Percentiles rank a stretch among this genome's conserved stretches.
Evolutionary conservation across 2,113 vertebrate species (phyloP).

Genomic region (Phrynosoma platyrhinos): DNA sequence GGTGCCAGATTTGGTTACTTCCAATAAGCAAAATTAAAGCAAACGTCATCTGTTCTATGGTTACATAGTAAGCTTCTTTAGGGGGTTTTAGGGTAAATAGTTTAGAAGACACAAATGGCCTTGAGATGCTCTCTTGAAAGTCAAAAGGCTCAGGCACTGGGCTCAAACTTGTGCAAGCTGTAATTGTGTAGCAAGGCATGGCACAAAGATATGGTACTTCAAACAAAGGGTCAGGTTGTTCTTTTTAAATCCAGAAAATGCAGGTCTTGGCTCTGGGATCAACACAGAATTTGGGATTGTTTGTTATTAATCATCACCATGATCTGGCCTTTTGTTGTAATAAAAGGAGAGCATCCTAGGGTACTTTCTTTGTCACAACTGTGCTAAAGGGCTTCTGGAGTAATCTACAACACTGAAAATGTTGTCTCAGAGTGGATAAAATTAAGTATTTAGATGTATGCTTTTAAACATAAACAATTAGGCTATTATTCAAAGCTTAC

Average conservation of each 20-base stretch:
- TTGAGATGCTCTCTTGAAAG: constrained; percentile 51
- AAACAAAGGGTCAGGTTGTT: not conserved
- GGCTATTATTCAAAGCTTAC: too few relatives aligned
- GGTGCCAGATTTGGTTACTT: constrained; percentile 82
- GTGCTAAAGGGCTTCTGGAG: too few relatives aligned
- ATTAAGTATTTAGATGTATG: too few relatives aligned
- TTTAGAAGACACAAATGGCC: constrained; percentile 59
- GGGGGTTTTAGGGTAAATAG: constrained; percentile 67
- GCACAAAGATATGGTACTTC: too few relatives aligned
- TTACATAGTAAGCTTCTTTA: constrained; percentile 67
- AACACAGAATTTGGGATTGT: not conserved
- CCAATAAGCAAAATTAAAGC: constrained; percentile 80
- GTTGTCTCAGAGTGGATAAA: too few relatives aligned
- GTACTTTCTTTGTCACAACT: too few relatives aligned
- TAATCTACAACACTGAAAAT: too few relatives aligned
- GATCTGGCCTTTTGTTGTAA: not conserved
- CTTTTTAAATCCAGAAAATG: not conserved
- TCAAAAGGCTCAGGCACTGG: constrained; percentile 23
- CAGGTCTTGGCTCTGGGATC: not conserved
- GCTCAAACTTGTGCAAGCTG: not conserved
- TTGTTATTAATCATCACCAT: not conserved
- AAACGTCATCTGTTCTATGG: constrained; percentile 77
- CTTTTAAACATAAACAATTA: too few relatives aligned
- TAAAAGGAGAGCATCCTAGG: not conserved
- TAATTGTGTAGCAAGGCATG: not conserved